These are phyloP conservation scores for Drosophila lacteicornis DNA, from an alignment of 1,140 invertebrate genomes.

Conservation along the genomic window DNA sequence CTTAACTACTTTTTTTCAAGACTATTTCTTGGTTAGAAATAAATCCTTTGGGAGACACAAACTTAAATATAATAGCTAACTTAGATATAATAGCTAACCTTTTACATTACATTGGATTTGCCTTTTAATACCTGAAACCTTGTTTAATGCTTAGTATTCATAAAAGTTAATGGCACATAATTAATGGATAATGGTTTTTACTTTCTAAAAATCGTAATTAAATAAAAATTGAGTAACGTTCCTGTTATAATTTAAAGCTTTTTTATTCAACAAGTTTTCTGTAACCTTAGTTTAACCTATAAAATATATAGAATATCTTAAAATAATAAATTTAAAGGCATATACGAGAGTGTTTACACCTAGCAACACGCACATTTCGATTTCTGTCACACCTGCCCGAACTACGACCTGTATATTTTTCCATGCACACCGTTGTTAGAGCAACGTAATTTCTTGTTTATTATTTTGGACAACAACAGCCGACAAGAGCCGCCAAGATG, in stretches of 20 bases:
- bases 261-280: too few relatives aligned
- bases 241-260: too few relatives aligned
- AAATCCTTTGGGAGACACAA: not conserved
- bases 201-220: too few relatives aligned
- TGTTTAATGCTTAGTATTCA: not conserved
- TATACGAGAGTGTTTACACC: not conserved
- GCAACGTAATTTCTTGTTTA: slow-evolving; percentile 43
- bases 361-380: slow-evolving; percentile 6
- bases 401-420: slow-evolving; percentile 19
- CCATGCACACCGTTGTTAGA: slow-evolving; percentile 40
- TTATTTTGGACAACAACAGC: slow-evolving; percentile 47
- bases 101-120: not conserved
- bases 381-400: slow-evolving; percentile 29
- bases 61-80: not conserved
- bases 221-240: too few relatives aligned
- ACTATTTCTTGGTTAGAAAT: too few relatives aligned
- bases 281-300: too few relatives aligned
- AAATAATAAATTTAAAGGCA: too few relatives aligned
- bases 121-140: not conserved
- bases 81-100: not conserved
- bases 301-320: too few relatives aligned
- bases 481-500: slow-evolving; percentile 49
- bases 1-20: too few relatives aligned
- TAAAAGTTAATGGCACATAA: not conserved
- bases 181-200: not conserved